Conservation (phyloP, 2,113 vertebrate species). For the Hippocampus mohnikei region DNA sequence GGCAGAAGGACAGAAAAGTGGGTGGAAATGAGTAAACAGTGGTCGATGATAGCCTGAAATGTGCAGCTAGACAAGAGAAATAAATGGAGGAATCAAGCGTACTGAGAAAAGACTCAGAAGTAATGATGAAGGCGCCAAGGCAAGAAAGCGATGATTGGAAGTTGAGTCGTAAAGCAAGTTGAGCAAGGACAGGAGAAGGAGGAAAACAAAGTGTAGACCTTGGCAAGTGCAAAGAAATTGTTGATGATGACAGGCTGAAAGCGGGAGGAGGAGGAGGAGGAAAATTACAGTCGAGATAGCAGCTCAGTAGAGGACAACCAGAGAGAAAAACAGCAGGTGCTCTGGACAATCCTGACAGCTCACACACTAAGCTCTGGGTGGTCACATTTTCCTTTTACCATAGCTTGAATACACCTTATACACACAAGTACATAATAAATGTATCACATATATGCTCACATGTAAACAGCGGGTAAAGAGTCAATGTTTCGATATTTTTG, state of each 20-base stretch:
- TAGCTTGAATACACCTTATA: not conserved
- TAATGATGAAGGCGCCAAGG: conserved; percentile 42
- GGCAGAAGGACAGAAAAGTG: conserved; percentile 33
- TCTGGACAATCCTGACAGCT: conserved; percentile 36
- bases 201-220: not conserved
- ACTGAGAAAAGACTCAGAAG: conserved; percentile 23
- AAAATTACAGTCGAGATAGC: conserved; percentile 33
- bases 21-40: conserved; percentile 44
- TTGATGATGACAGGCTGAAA: conserved; percentile 40
- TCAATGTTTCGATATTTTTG: too few species aligned
- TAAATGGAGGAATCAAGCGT: conserved; percentile 31
- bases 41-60: conserved; percentile 40
- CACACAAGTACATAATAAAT: not conserved
- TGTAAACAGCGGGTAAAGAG: too few species aligned
- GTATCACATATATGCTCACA: not conserved
- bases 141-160: conserved; percentile 20
- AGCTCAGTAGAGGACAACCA: conserved; percentile 13
- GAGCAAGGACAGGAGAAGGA: conserved; percentile 8
- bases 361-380: conserved; percentile 23
- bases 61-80: conserved; percentile 34
- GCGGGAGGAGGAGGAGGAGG: conserved; percentile 15
- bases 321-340: conserved; percentile 32
- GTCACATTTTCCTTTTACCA: not conserved
- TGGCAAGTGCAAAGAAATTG: conserved; percentile 35
- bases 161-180: conserved; percentile 17